phyloP scores from a whole-genome alignment of 2,888 invertebrate genomes.

The Acleris sparsana region DNA sequence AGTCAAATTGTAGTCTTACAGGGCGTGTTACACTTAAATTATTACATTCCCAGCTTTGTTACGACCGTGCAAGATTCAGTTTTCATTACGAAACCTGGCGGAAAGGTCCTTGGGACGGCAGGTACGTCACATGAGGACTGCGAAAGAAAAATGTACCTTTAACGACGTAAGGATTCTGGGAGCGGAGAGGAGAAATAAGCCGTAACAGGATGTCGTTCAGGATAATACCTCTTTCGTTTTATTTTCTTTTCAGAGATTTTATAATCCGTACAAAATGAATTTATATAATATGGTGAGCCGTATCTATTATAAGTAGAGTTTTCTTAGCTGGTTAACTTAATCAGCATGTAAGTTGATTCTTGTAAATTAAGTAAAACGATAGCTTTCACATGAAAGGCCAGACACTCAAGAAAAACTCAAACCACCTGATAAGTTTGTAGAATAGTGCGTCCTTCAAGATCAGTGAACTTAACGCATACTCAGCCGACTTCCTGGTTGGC shows the following conservation, averaged over 20 bases:
- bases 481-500: slow-evolving; percentile 50
- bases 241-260: slow-evolving; percentile 64
- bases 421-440: not conserved
- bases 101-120: slow-evolving; percentile 75
- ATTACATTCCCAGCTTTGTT: slow-evolving; percentile 80
- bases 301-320: not conserved
- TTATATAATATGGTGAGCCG: not conserved
- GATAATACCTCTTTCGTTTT: slow-evolving; percentile 77
- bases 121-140: slow-evolving; percentile 78
- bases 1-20: slow-evolving; percentile 84
- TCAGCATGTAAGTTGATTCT: no score
- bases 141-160: slow-evolving; percentile 83
- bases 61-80: slow-evolving; percentile 72
- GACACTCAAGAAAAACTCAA: not conserved
- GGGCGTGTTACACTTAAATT: slow-evolving; percentile 77
- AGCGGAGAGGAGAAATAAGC: slow-evolving; percentile 80
- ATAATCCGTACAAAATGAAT: slow-evolving; percentile 41
- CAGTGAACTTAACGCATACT: slow-evolving; percentile 42
- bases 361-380: no score
- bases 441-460: slow-evolving; percentile 33
- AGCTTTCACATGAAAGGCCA: not conserved
- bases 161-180: slow-evolving; percentile 79
- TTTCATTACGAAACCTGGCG: slow-evolving; percentile 61
- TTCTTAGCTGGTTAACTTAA: no score
- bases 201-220: slow-evolving; percentile 82